These are phyloP conservation scores for Arge pagana DNA, from an alignment of 2,888 invertebrate genomes.

Conservation along the genomic window DNA sequence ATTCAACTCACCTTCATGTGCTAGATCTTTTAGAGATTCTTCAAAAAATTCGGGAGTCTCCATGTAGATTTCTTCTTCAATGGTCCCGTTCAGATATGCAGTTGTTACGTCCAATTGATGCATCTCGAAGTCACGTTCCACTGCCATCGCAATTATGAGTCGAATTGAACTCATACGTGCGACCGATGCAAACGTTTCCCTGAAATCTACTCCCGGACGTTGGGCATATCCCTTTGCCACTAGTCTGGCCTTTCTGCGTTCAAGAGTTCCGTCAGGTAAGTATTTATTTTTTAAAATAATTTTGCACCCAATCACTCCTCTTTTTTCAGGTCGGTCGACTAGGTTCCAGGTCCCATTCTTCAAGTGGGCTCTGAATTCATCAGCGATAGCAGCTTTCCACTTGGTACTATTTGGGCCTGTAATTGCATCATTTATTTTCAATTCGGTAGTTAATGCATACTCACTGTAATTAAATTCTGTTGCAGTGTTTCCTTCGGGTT, in stretches of 20 bases:
- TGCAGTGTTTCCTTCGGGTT: not conserved
- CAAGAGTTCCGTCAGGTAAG: slow-evolving; percentile 30
- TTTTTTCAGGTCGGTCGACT: slow-evolving; percentile 12
- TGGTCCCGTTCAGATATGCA: slow-evolving; percentile 26
- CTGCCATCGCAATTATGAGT: slow-evolving; percentile 35
- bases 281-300: slow-evolving; percentile 34
- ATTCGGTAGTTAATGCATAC: not conserved
- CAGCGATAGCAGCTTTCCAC: slow-evolving; percentile 23
- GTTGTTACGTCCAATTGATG: slow-evolving; percentile 26
- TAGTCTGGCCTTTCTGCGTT: slow-evolving; percentile 36
- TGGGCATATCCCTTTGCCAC: slow-evolving; percentile 41
- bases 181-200: slow-evolving; percentile 40
- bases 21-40: slow-evolving; percentile 10
- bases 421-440: slow-evolving; percentile 15
- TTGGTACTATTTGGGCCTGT: not conserved
- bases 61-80: slow-evolving; percentile 29
- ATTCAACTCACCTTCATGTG: not conserved
- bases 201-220: slow-evolving; percentile 37
- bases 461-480: not conserved
- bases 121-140: slow-evolving; percentile 20
- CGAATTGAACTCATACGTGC: slow-evolving; percentile 35
- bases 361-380: slow-evolving; percentile 18
- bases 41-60: slow-evolving; percentile 25
- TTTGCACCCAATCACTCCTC: slow-evolving; percentile 29
- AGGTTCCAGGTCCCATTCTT: slow-evolving; percentile 22